These are phyloP conservation scores for Stegastes partitus DNA, from an alignment of 2,113 vertebrate species.

Conservation along the genomic window DNA sequence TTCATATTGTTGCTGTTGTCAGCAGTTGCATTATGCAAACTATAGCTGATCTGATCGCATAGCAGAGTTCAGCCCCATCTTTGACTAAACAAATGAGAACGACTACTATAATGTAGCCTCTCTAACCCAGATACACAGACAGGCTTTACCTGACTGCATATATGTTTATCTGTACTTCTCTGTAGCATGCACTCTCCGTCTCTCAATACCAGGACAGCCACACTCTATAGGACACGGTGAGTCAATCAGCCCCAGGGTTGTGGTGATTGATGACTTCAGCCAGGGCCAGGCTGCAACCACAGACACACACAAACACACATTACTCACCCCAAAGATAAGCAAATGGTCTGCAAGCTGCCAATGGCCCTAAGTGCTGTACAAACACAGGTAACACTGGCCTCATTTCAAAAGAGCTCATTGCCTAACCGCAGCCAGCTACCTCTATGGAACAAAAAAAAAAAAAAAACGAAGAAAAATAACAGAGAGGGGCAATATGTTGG, in stretches of 20 bases:
- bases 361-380: constrained; percentile 79
- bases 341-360: constrained; percentile 71
- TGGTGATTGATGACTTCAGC: constrained; percentile 78
- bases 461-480: background rate
- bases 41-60: constrained; percentile 28
- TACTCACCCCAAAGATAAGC: constrained; percentile 83
- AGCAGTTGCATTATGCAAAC: constrained; percentile 57
- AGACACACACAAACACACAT: constrained; percentile 81
- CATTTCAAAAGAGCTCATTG: constrained; percentile 56
- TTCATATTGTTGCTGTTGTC: constrained; percentile 43
- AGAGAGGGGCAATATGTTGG: background rate
- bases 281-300: constrained; percentile 75
- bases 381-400: constrained; percentile 78
- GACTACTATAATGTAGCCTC: constrained; percentile 6
- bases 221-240: constrained; percentile 42
- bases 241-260: constrained; percentile 63
- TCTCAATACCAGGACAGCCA: constrained; percentile 41
- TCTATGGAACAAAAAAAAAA: constrained; percentile 20
- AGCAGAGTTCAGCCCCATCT: constrained; percentile 32
- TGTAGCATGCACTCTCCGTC: background rate
- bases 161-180: constrained; percentile 6
- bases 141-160: constrained; percentile 39
- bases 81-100: constrained; percentile 70
- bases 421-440: constrained; percentile 49
- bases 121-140: constrained; percentile 24